Conservation (phyloP, 2,888 invertebrate species). For the Slavum lentiscoides region DNA sequence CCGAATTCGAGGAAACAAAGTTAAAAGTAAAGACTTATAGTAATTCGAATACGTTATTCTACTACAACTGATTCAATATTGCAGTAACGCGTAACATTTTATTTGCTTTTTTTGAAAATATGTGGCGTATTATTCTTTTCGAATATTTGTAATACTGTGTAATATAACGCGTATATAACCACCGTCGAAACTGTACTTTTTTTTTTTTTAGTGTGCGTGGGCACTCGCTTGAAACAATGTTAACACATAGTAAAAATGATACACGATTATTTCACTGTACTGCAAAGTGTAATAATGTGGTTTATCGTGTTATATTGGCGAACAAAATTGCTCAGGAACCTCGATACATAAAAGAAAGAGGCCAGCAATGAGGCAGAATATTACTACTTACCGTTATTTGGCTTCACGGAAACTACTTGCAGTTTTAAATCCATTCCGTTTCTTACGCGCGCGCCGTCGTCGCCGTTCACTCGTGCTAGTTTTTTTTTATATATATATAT, state of each 20-base stretch:
- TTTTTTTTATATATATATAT: not conserved
- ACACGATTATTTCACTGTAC: not conserved
- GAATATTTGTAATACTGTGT: too few species aligned
- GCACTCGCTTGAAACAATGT: not conserved
- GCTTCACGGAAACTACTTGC: slow-evolving; percentile 52
- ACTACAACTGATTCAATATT: slow-evolving; percentile 2
- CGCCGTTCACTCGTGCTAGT: slow-evolving; percentile 46
- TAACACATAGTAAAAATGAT: slow-evolving; percentile 6
- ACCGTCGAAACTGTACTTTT: not conserved
- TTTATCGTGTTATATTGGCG: slow-evolving; percentile 19
- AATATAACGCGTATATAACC: not conserved
- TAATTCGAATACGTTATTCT: not conserved
- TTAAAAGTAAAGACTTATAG: too few species aligned
- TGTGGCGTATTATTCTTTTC: too few species aligned
- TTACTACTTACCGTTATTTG: slow-evolving; percentile 49
- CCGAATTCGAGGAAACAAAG: too few species aligned
- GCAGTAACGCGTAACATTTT: too few species aligned
- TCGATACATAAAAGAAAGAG: slow-evolving; percentile 1
- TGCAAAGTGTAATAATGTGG: not conserved
- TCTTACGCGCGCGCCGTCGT: slow-evolving; percentile 2
- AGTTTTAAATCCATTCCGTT: slow-evolving; percentile 49
- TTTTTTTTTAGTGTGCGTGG: not conserved
- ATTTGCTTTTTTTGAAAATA: not conserved
- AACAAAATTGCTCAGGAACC: slow-evolving; percentile 28
- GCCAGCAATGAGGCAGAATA: slow-evolving; percentile 29